Conservation (phyloP, 1,140 invertebrate species). For the Campoletis sonorensis region DNA sequence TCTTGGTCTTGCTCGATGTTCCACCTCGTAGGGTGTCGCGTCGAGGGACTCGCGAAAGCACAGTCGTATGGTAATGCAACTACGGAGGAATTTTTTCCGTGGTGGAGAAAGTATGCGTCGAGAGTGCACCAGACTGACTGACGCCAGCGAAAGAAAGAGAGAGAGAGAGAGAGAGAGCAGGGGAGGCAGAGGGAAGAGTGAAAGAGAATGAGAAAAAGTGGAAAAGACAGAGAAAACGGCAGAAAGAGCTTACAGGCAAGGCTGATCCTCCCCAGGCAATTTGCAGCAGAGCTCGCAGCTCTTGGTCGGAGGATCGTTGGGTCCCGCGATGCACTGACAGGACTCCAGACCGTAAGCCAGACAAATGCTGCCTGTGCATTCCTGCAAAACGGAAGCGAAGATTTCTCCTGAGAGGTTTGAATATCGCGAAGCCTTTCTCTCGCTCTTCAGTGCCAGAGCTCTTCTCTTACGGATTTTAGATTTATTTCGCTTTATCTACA, state of each 20-base stretch:
- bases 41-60: constrained; percentile 24
- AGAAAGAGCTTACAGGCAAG: constrained; percentile 78
- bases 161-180: background rate
- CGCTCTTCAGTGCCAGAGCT: background rate
- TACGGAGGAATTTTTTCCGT: constrained; percentile 37
- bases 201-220: constrained; percentile 8
- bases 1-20: background rate
- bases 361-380: constrained; percentile 96
- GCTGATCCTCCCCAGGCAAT: constrained; percentile 87
- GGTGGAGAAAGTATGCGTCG: constrained; percentile 29
- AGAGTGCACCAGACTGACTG: constrained; percentile 19
- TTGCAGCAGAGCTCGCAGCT: constrained; percentile 94
- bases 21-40: constrained; percentile 1
- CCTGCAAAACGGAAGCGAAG: constrained; percentile 75
- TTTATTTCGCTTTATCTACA: constrained; percentile 12
- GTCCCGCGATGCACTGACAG: constrained; percentile 91
- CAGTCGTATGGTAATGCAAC: constrained; percentile 43
- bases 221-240: background rate
- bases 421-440: constrained; percentile 21
- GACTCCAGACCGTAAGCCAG: constrained; percentile 95
- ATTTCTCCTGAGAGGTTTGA: constrained; percentile 29
- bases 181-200: background rate
- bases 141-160: background rate
- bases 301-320: constrained; percentile 87
- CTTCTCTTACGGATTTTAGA: constrained; percentile 11